phyloP scores from a whole-genome alignment of 2,888 invertebrate genomes.

The Subacronicta megacephala region DNA sequence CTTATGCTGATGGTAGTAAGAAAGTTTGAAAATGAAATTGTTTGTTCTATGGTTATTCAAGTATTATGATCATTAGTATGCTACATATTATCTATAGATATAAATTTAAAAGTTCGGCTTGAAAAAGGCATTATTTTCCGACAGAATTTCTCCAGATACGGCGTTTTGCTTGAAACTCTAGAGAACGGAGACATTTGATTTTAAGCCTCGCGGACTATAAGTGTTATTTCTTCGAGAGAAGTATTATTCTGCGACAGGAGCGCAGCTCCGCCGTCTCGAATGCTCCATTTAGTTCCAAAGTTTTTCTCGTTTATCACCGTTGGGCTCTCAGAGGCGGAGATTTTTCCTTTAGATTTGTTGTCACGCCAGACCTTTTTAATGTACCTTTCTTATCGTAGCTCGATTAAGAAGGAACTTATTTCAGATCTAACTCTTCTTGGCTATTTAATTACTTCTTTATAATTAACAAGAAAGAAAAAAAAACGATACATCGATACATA shows the following conservation, averaged over 20 bases:
- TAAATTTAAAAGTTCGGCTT: slow-evolving; percentile 60
- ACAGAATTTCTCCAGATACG: slow-evolving; percentile 78
- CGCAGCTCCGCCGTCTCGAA: slow-evolving; percentile 87
- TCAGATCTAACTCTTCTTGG: slow-evolving; percentile 62
- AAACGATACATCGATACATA: neutral
- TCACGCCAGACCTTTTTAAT: slow-evolving; percentile 90
- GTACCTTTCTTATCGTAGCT: slow-evolving; percentile 87
- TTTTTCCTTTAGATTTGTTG: slow-evolving; percentile 90
- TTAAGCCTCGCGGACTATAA: slow-evolving; percentile 89
- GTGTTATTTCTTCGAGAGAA: slow-evolving; percentile 89
- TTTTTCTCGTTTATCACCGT: slow-evolving; percentile 90
- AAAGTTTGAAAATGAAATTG: no score
- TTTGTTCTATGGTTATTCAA: neutral
- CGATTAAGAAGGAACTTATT: slow-evolving; percentile 84
- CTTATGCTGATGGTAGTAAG: no score
- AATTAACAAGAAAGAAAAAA: slow-evolving; percentile 47
- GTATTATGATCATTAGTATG: neutral
- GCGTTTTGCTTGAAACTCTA: slow-evolving; percentile 76
- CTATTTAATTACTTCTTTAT: slow-evolving; percentile 44
- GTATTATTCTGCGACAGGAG: slow-evolving; percentile 89
- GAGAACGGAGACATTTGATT: slow-evolving; percentile 87
- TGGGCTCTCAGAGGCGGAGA: slow-evolving; percentile 89
- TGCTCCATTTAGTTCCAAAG: slow-evolving; percentile 90
- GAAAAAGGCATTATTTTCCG: slow-evolving; percentile 73
- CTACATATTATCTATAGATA: slow-evolving; percentile 3